Base-by-base conservation (phyloP, 2,113 vertebrate species). In the Callospermophilus lateralis region DNA sequence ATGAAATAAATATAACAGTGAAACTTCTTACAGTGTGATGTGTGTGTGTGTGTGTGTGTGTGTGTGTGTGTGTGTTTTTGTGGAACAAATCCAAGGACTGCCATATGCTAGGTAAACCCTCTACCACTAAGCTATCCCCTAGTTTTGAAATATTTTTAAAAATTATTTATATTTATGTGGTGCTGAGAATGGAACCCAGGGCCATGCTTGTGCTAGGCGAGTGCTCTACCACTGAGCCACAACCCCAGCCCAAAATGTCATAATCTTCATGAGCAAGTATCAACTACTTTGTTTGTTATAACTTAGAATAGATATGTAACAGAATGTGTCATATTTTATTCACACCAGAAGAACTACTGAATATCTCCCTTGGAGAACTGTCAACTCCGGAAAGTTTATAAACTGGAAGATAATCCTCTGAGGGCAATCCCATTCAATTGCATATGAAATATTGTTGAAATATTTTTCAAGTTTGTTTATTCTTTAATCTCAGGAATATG, bases 401-500 rank as follows among this genome's bases (percentile, higher is more conserved):
- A 97, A 85, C 91, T 97, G 92, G 84, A 91, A 96, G 89, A 95
- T 95, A 98, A 98, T 94, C 77, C 92, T 96, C 85, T 97, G 92
- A 91, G 95, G 97, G 79, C 96, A 97, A 97, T 98, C 87, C 92
- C 95, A 89, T 98, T 98, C 91, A 97, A 84, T 90, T 96, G 96
- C 63, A 96, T 97, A 97, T 97, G 96, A 98, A 98, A 95, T 97
- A 96, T 53, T 96, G 53, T 74, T 97, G 97, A 97, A 96, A 97
- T 96, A 90, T 97, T 96, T 98, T 98, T 98, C 89, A 97, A 88
- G 86, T 96, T 96, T 90, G 89, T 95, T 98, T 98, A 95, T 97
- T 97, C 95, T 97, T 84, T 63, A 95, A 96, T 97, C 94, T 98
- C 96, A 28, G 34, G 94, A 97, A 98, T 76, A 34, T 72, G 74